Conservation (phyloP, 2,113 vertebrate genomes). For the Talpa occidentalis region DNA sequence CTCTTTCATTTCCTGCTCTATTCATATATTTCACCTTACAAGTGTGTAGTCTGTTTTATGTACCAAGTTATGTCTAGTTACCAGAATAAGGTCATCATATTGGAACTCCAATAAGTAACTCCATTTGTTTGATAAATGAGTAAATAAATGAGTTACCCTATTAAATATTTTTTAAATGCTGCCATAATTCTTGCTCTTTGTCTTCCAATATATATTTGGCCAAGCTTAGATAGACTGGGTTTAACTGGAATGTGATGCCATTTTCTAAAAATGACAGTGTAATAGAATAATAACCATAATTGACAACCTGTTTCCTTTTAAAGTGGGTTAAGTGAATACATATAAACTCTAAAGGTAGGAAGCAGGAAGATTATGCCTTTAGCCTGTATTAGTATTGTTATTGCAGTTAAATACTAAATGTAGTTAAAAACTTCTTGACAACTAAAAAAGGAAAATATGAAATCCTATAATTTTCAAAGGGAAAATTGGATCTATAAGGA, state of each 20-base stretch:
- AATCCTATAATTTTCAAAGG: background rate
- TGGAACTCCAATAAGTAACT: background rate
- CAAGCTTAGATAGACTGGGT: background rate
- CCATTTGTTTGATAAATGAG: background rate
- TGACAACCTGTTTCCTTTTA: background rate
- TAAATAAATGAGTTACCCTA: background rate
- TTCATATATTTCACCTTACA: background rate
- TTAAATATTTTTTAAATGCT: slow-evolving; percentile 21
- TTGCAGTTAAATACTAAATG: background rate
- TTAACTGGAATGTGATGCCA: slow-evolving; percentile 25
- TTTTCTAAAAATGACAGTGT: background rate
- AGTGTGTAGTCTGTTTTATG: background rate
- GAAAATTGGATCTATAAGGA: background rate
- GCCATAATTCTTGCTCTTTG: background rate
- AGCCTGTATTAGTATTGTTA: background rate
- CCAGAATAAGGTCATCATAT: background rate
- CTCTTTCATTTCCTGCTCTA: background rate
- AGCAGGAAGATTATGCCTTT: background rate
- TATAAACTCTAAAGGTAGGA: background rate
- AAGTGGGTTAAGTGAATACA: slow-evolving; percentile 21
- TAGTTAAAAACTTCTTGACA: background rate
- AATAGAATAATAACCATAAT: background rate
- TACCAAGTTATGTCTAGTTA: background rate
- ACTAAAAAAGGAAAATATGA: background rate
- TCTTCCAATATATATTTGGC: background rate